Conservation (phyloP, 2,888 invertebrate genomes). For the Plusia festucae region DNA sequence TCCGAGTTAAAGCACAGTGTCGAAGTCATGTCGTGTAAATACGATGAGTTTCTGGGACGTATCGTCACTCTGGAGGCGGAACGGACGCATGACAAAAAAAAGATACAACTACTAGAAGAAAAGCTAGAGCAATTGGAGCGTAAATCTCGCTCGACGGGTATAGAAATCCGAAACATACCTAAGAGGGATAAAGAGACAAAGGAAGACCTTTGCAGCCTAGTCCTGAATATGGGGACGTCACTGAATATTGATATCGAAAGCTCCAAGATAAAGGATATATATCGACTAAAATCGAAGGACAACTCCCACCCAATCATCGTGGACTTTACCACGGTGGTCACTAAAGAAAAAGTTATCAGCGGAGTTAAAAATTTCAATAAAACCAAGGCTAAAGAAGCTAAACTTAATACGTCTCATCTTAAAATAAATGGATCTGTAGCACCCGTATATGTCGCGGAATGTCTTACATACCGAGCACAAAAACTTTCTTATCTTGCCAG, state of each 20-base stretch:
- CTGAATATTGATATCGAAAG: background rate
- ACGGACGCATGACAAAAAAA: background rate
- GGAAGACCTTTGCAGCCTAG: background rate
- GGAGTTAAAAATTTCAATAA: background rate
- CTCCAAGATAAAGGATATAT: slow-evolving; percentile 5
- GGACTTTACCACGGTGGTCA: background rate
- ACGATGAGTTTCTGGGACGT: background rate
- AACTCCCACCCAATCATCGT: background rate
- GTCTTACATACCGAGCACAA: too few relatives aligned
- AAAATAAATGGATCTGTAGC: too few relatives aligned
- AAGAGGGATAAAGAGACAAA: background rate
- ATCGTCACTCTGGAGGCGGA: background rate
- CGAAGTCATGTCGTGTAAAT: background rate
- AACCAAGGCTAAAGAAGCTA: too few relatives aligned
- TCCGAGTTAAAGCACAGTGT: background rate
- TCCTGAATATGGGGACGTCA: background rate
- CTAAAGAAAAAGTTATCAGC: background rate
- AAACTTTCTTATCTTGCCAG: too few relatives aligned
- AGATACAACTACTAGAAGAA: background rate
- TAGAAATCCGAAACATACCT: slow-evolving; percentile 5
- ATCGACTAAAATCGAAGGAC: background rate
- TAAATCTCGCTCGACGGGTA: background rate
- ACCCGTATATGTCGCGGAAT: too few relatives aligned
- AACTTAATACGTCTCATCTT: too few relatives aligned
- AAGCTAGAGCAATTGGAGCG: background rate